A percentile compares a stretch with the other conserved stretches of the same genome.
Evolutionary conservation across 64 coral and sea anemone species (phyloP).

Genomic region (Anthopleura sola): DNA sequence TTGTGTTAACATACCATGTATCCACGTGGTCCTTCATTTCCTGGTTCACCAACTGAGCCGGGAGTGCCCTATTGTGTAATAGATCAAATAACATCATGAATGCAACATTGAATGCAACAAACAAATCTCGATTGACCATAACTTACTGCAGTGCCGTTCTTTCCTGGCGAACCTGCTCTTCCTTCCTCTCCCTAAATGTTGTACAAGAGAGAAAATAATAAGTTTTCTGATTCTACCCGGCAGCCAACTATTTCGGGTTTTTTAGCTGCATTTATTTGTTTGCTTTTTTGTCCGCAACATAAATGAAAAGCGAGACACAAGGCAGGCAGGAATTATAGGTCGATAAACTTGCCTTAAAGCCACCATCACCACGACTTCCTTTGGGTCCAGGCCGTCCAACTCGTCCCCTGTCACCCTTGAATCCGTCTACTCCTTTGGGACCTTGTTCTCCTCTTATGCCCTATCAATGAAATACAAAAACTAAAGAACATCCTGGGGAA

Average conservation of each 20-base stretch:
- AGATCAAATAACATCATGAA: neutral
- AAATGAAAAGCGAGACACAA: no score
- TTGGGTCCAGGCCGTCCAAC: conserved; percentile 36
- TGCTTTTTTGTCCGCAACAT: no score
- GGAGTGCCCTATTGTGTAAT: conserved; percentile 14
- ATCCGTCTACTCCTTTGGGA: conserved; percentile 14
- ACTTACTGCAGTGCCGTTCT: conserved; percentile 47
- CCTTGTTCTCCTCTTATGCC: conserved; percentile 31
- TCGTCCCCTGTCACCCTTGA: conserved; percentile 49
- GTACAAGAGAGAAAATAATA: neutral
- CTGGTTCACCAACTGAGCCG: conserved; percentile 34
- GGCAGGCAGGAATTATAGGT: neutral
- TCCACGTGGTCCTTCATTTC: conserved; percentile 44
- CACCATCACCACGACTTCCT: conserved; percentile 3
- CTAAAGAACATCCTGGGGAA: neutral
- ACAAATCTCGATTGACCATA: neutral
- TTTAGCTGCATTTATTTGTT: neutral
- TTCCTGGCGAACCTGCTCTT: neutral
- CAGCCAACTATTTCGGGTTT: neutral
- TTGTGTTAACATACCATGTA: conserved; percentile 19
- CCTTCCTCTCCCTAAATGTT: conserved; percentile 19
- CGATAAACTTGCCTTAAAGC: neutral
- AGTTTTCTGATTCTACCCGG: neutral
- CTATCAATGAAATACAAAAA: conserved; percentile 2
- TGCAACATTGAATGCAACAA: no score